These are phyloP conservation scores for Furnarius figulus DNA, from an alignment of 2,113 vertebrate species.

Conservation along the genomic window DNA sequence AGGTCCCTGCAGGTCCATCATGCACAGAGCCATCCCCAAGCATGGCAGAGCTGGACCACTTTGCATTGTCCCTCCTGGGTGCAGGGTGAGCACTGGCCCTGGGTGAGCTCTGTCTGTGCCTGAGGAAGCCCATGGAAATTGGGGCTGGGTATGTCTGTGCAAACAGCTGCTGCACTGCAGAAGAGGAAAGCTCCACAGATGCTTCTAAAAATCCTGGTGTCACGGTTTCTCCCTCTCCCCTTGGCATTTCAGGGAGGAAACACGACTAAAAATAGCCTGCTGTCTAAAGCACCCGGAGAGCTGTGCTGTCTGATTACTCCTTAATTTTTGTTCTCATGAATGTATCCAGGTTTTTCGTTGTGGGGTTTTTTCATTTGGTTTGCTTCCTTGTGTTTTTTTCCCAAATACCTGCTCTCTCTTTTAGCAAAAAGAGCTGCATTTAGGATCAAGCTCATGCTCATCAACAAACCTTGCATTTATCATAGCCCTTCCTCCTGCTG, in stretches of 20 bases:
- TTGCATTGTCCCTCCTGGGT: not conserved
- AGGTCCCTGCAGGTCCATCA: not conserved
- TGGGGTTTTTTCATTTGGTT: not conserved
- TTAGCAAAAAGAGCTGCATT: not conserved
- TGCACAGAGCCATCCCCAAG: not conserved
- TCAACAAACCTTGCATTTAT: not conserved
- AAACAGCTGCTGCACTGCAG: not conserved
- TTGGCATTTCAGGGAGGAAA: not conserved
- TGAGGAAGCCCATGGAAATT: not conserved
- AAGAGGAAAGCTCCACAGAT: not conserved
- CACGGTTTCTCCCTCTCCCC: not conserved
- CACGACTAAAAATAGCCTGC: conserved; percentile 2
- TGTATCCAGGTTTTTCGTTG: not conserved
- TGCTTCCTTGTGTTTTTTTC: not conserved
- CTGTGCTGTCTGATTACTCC: not conserved
- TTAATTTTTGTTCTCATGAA: not conserved
- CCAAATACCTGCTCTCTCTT: not conserved
- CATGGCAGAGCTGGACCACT: not conserved
- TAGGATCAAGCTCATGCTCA: not conserved
- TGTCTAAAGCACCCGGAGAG: not conserved
- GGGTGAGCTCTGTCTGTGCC: not conserved
- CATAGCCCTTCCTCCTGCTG: not conserved
- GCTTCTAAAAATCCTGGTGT: not conserved
- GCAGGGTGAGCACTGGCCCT: not conserved
- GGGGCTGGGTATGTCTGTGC: not conserved